Base-by-base conservation (phyloP, 2,113 vertebrate species). In the Zapornia atra region DNA sequence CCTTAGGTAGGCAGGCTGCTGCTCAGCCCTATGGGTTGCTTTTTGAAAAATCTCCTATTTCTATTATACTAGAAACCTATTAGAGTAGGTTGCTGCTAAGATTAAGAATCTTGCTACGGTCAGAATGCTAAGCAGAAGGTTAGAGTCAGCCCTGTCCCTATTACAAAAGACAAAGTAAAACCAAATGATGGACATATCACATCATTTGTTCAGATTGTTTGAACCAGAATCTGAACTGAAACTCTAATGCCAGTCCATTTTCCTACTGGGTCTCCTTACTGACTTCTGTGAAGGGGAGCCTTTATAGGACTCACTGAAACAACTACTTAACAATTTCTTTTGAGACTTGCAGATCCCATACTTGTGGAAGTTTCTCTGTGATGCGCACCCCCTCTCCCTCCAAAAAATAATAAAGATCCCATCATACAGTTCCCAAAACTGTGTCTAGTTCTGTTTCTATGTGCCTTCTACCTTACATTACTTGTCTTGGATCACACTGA, bases 21-120 rank as follows among this genome's bases (percentile, higher is more conserved):
- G 6, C 65, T 59, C 36, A 75, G 10, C 12, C 17, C 14, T 19
- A 44, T 2, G 1, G 4, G 2, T 15, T 44, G 4, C 4, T 29
- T 34, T 38, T 34, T 42, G 8, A 5, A 50, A 68, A 63, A 50
- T 25, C 7, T 25, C 50, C 46, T 40, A 40, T n/a, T 85, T 63
- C 34, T 69, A 6, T 59, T 73, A 36, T 16, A 36, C 4, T 33
- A 51, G 50, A 51, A 51, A 51, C 50, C 34, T 69, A 6, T 59
- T 78, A n/a, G 12, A 36, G 3, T 29, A 48, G 17, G 3, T 31
- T 79, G 38, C 38, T 72, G 42, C 24, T 70, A 88, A 56, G 53
- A 51, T 64, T 34, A 48, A 31, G 24, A 60, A 76, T 77, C 3
- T 69, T 69, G 4, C 31, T 70, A 14, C 10, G 24, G 15, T 51